Base-by-base conservation (phyloP, 1,140 invertebrate genomes). In the Dendroctonus ponderosae region DNA sequence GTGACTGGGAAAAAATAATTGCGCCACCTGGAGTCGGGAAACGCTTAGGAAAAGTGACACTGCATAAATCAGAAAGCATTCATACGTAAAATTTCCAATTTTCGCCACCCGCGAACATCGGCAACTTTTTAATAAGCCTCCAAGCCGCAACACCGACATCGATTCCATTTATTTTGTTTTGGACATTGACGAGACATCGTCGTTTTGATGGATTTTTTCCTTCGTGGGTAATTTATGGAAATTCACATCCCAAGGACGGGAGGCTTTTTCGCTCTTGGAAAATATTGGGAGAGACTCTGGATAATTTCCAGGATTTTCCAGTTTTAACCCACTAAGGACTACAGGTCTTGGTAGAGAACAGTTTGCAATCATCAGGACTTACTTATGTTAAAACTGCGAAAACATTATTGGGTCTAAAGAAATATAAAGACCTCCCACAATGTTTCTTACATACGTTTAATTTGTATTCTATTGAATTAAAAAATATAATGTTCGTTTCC, bases 41-140 rank as follows among this genome's bases (percentile, higher is more conserved):
- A 59, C 54, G 54, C 43, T 40, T 14, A 44, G 46, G 48, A 66
- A 66, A 66, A 66, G 63, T 66, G 63, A 66, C 63, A 66, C 38
- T 66, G 65, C 65, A 67, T 67, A 67, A 67, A 67, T 67, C 65
- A 61, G 58, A 15, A 51, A 26, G 49, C 65, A 42, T 43, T 52
- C 65, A 67, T 61, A 67, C 65, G 65, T 67, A 51, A 67, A 67
- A 67, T 67, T 67, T 67, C 65, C 57, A 67, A 67, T 67, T 67
- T 67, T 67, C 65, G 53, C 53, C 44, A 52, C 43, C 48, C 63
- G 41, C 63, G 54, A 57, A 50, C 44, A 56, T 6, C 26, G 48
- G 38, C 15, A 67, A 59, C 40, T 67, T 67, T 66, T 67, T 67
- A 67, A 67, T 67, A 67, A 67, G 64, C 40, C 43, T 46, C 54